Conservation (phyloP, 1,140 invertebrate genomes). For the Polypedilum pembai region DNA sequence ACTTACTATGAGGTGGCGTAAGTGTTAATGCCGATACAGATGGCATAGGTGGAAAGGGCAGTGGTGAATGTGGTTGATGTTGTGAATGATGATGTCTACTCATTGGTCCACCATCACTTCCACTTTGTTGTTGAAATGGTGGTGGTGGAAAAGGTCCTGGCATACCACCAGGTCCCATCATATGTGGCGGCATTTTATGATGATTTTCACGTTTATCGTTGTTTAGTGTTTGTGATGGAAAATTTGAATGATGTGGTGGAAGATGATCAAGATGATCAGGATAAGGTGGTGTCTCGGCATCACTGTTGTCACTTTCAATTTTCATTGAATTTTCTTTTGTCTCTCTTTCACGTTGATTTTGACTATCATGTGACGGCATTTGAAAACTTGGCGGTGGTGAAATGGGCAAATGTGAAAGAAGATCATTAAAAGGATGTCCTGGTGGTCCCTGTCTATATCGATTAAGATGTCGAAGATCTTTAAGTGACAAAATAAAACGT, state of each 20-base stretch:
- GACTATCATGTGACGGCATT: background rate
- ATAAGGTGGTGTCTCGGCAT: conserved; percentile 31
- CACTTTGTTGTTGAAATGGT: conserved; percentile 36
- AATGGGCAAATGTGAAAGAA: background rate
- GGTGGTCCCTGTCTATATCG: conserved; percentile 34
- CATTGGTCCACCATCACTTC: conserved; percentile 38
- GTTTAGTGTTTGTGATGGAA: conserved; percentile 39
- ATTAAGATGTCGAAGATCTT: conserved; percentile 42
- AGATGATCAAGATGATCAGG: conserved; percentile 34
- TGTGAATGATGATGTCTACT: conserved; percentile 21
- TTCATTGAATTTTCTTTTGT: background rate
- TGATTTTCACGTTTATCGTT: background rate
- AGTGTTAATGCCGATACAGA: conserved; percentile 64
- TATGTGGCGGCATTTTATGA: conserved; percentile 43
- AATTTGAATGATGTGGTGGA: conserved; percentile 31
- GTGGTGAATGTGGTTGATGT: conserved; percentile 49
- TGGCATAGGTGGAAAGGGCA: conserved; percentile 58
- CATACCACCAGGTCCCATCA: conserved; percentile 42
- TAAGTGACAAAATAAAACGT: conserved; percentile 41
- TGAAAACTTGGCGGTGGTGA: conserved; percentile 24
- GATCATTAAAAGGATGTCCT: conserved; percentile 16
- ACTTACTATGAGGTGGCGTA: conserved; percentile 69
- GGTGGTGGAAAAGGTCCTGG: conserved; percentile 40
- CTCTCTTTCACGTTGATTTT: background rate
- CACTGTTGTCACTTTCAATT: conserved; percentile 18